Evolutionary conservation across 2,113 vertebrate genomes (phyloP).

Genomic region (Takifugu flavidus): DNA sequence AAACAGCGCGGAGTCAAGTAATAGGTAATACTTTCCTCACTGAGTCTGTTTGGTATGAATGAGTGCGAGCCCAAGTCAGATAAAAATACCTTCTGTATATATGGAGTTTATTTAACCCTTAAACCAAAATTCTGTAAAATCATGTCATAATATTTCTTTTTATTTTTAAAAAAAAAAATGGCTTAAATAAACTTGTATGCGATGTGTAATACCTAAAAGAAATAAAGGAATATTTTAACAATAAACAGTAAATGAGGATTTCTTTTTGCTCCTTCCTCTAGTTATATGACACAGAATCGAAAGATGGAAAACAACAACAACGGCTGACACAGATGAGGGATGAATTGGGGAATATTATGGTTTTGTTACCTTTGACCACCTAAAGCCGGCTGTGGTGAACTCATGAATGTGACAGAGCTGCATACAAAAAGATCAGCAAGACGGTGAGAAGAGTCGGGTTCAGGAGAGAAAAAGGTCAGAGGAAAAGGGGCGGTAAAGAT

Average conservation of each 20-base stretch:
- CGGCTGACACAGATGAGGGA: background rate
- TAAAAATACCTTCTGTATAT: too few species aligned
- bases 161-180: too few species aligned
- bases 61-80: too few species aligned
- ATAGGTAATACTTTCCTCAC: background rate
- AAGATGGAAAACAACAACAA: background rate
- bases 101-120: too few species aligned
- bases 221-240: too few species aligned
- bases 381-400: constrained; percentile 65
- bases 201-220: too few species aligned
- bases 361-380: constrained; percentile 72
- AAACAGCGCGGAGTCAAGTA: constrained; percentile 1
- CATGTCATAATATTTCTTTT: too few species aligned
- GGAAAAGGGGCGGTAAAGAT: background rate
- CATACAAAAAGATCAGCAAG: constrained; percentile 37
- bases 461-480: background rate
- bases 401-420: constrained; percentile 69
- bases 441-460: background rate
- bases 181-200: too few species aligned
- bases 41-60: too few species aligned
- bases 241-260: too few species aligned
- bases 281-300: background rate
- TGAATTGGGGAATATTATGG: constrained; percentile 18
- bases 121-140: too few species aligned
- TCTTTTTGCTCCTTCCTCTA: background rate